Percentiles rank a stretch among this genome's conserved stretches.
phyloP scores from a whole-genome alignment of 2,888 invertebrate genomes.

The Cephus rjabovi region DNA sequence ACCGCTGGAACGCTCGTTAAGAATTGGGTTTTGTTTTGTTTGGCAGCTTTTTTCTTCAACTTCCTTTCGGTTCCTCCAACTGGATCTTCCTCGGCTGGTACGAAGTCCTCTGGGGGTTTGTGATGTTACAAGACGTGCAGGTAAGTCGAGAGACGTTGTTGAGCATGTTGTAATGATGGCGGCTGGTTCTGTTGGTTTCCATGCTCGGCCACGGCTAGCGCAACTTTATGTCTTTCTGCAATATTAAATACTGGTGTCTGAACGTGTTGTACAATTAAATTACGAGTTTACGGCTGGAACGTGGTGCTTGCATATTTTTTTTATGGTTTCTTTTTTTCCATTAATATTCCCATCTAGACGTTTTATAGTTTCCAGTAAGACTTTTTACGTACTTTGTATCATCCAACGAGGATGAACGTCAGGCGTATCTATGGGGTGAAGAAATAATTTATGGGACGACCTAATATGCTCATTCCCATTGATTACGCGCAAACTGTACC shows the following conservation, averaged over 20 bases:
- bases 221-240: conserved; percentile 46
- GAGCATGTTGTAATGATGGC: conserved; percentile 34
- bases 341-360: background rate
- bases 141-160: conserved; percentile 43
- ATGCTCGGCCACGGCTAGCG: conserved; percentile 30
- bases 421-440: background rate
- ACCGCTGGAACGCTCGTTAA: background rate
- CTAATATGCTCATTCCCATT: background rate
- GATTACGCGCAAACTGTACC: background rate
- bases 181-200: background rate
- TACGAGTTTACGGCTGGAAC: conserved; percentile 33
- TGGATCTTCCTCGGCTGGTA: background rate
- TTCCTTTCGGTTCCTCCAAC: background rate
- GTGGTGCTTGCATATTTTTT: background rate
- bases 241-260: conserved; percentile 28
- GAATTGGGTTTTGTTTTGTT: background rate
- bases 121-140: conserved; percentile 36
- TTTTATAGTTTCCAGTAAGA: conserved; percentile 1
- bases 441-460: background rate
- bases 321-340: background rate
- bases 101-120: background rate
- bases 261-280: conserved; percentile 38
- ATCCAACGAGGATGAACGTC: background rate
- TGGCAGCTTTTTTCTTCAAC: background rate
- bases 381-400: background rate